Evolutionary conservation across 1,140 invertebrate genomes (phyloP).

Genomic region (Cydia pomonella): DNA sequence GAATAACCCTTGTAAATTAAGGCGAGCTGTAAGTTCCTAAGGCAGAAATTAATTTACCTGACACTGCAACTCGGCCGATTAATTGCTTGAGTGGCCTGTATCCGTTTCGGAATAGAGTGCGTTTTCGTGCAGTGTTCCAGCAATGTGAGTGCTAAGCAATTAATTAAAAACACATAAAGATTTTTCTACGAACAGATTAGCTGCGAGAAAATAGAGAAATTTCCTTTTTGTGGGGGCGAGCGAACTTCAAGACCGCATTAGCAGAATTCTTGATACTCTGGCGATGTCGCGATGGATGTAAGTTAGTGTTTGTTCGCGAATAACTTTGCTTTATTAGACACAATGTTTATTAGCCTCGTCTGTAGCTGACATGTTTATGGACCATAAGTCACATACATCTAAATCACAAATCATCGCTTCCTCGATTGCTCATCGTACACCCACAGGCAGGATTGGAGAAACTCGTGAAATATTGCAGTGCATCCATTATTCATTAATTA

Average conservation of each 20-base stretch:
- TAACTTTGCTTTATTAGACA: conserved; percentile 26
- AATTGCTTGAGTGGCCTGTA: conserved; percentile 41
- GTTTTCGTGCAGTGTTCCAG: conserved; percentile 40
- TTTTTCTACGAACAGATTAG: conserved; percentile 54
- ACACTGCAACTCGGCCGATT: conserved; percentile 25
- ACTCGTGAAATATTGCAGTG: conserved; percentile 66
- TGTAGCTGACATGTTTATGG: conserved; percentile 36
- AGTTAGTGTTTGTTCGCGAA: conserved; percentile 48
- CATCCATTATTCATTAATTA: conserved; percentile 74
- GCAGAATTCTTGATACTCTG: conserved; percentile 51
- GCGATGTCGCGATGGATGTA: conserved; percentile 52
- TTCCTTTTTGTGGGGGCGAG: conserved; percentile 47
- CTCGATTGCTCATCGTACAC: conserved; percentile 43
- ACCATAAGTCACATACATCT: conserved; percentile 39
- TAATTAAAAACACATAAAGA: conserved; percentile 64
- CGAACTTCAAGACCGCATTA: conserved; percentile 43
- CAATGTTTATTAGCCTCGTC: conserved; percentile 18
- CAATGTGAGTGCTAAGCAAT: conserved; percentile 43
- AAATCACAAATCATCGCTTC: conserved; percentile 50
- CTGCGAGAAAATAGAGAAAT: conserved; percentile 59
- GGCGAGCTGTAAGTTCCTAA: conserved; percentile 38
- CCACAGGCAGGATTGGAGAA: conserved; percentile 51
- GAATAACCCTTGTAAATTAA: conserved; percentile 50
- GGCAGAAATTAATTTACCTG: conserved; percentile 57
- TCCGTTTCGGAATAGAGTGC: conserved; percentile 43